These are phyloP conservation scores for Euphydryas editha DNA, from an alignment of 2,888 invertebrate species.

Conservation along the genomic window DNA sequence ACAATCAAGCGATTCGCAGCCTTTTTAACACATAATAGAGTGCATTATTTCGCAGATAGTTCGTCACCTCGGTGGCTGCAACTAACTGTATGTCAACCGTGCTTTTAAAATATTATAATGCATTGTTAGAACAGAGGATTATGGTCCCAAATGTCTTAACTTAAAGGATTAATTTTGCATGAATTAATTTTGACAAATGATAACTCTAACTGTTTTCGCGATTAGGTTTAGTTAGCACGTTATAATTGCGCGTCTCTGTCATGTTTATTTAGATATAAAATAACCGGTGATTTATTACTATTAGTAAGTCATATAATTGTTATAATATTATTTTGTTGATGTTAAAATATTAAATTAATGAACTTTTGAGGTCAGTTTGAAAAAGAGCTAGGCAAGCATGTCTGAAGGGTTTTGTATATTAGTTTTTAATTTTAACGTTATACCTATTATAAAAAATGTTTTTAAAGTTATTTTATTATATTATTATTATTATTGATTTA, in stretches of 20 bases:
- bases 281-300: not conserved
- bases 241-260: constrained; percentile 12
- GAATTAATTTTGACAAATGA: constrained; percentile 12
- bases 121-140: constrained; percentile 16
- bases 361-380: not conserved
- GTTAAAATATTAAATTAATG: not conserved
- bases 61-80: constrained; percentile 3
- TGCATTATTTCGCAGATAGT: constrained; percentile 8
- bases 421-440: not conserved
- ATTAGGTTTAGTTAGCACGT: constrained; percentile 1
- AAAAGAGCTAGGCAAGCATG: not conserved
- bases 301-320: not conserved
- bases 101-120: constrained; percentile 16
- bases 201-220: not conserved
- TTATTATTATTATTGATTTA: too few species aligned
- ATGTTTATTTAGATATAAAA: not conserved
- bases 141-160: not conserved
- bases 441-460: not conserved
- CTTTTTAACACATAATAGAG: constrained; percentile 13
- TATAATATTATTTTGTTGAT: not conserved
- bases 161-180: constrained; percentile 3
- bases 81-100: constrained; percentile 16
- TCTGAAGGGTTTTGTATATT: not conserved
- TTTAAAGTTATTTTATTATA: too few species aligned
- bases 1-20: constrained; percentile 21